Percentiles rank a stretch among this genome's conserved stretches.
Evolutionary conservation across 2,888 invertebrate genomes (phyloP).

Genomic region (Chouioia cunea): DNA sequence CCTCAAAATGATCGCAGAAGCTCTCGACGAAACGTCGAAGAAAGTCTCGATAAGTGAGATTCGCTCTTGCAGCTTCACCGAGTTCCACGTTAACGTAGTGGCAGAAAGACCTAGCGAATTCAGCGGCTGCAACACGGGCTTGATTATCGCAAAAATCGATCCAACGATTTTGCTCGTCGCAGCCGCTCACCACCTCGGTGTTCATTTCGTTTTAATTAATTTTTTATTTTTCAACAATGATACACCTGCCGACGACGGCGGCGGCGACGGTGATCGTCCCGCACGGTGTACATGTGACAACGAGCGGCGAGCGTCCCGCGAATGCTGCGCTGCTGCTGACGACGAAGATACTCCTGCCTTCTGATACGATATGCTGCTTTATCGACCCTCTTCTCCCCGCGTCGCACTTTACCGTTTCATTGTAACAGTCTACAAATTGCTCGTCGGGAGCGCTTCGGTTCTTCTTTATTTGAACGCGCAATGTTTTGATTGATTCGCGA

Average conservation of each 20-base stretch:
- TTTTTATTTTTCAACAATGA: too few species aligned
- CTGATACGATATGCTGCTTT: too few species aligned
- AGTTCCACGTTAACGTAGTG: constrained; percentile 81
- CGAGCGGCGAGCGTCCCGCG: constrained; percentile 6
- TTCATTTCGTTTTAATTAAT: not conserved
- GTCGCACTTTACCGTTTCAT: too few species aligned
- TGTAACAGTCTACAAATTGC: too few species aligned
- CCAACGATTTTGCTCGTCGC: constrained; percentile 70
- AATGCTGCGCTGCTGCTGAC: too few species aligned
- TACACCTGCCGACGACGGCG: constrained; percentile 20
- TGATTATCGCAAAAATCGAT: constrained; percentile 89
- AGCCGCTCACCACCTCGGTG: constrained; percentile 1
- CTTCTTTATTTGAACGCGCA: too few species aligned
- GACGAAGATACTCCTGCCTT: too few species aligned
- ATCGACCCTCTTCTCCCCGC: too few species aligned
- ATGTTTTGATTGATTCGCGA: too few species aligned
- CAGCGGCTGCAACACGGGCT: constrained; percentile 85
- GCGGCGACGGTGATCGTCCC: constrained; percentile 24
- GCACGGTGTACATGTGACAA: constrained; percentile 36
- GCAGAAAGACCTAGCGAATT: constrained; percentile 89
- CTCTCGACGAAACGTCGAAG: constrained; percentile 86
- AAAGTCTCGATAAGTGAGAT: constrained; percentile 82
- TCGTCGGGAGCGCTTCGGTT: too few species aligned
- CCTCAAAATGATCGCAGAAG: constrained; percentile 88
- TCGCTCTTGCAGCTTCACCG: constrained; percentile 76